Conservation (phyloP, 2,113 vertebrate species). For the Microtus pennsylvanicus region DNA sequence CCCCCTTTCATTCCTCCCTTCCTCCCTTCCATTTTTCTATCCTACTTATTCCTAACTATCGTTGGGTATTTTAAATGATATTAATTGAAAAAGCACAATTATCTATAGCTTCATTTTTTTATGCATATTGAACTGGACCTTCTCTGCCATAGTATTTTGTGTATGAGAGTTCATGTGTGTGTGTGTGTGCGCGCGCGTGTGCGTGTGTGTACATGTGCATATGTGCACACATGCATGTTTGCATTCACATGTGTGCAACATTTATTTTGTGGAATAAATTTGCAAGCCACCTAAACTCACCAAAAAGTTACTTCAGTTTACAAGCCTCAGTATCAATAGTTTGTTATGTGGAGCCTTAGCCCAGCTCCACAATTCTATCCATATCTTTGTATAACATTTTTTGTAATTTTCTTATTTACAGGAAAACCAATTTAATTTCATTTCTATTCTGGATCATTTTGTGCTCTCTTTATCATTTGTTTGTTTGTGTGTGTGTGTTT, state of each 20-base stretch:
- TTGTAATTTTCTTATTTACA: background rate
- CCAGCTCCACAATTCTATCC: background rate
- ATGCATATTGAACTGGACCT: background rate
- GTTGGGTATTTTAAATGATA: background rate
- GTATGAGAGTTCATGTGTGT: no score
- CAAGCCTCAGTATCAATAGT: background rate
- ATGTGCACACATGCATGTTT: no score
- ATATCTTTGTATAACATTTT: background rate
- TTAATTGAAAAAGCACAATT: background rate
- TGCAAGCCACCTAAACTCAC: background rate
- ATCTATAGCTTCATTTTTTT: background rate
- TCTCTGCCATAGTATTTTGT: background rate
- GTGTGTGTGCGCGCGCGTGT: background rate
- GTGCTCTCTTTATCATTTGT: background rate
- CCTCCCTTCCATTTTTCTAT: background rate
- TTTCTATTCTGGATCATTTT: conserved; percentile 13
- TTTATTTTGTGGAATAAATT: background rate
- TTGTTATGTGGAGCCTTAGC: background rate
- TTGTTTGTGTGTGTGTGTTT: background rate
- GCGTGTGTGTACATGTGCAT: no score
- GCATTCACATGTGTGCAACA: background rate
- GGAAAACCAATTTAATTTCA: background rate
- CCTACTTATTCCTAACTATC: background rate
- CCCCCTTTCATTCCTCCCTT: rapidly evolving
- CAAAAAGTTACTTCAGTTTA: background rate